Base-by-base conservation (phyloP, 2,113 vertebrate genomes). In the Mustela nigripes region DNA sequence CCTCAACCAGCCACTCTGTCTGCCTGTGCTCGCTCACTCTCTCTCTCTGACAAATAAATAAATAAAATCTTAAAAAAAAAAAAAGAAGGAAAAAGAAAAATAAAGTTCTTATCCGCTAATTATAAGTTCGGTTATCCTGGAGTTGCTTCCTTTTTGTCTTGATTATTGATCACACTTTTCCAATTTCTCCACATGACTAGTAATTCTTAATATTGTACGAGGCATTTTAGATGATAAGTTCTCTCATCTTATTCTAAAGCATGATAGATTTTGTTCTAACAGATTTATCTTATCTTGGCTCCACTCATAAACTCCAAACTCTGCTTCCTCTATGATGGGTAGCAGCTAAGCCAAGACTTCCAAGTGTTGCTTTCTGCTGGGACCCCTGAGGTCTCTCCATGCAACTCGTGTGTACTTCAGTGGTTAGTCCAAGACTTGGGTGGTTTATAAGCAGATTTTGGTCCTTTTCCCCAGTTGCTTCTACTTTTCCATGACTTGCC, bases 141-240 rank as follows among this genome's bases (percentile, higher is more conserved):
- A 5, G 16, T 79, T 89, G n/a, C 50, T 81, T 91, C n/a, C 14
- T 76, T 94, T 93, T 93, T 79, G 39, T 86, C 65, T 81, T 62
- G 45, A 80, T 74, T 81, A n/a, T 65, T 50, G 39, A 58, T 80
- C 53, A 80, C 12, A 73, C 65, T 83, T 78, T 42, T 81, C 48
- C 12, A 69, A 67, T 87, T 82, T 87, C 67, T 87, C 60, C 50
- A 91, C 33, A 53, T 82, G 73, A 67, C 33, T 82, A 81, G 8
- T 73, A 73, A 69, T 83, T 84, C 71, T 80, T 50, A 45, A 85
- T 90, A 89, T 89, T 36, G 24, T 67, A 14, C 4, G n/a, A 39
- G 71, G 50, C 60, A 76, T 86, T 95, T 69, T 86, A 83, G 65
- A 65, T 45, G 50, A 19, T 22, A 42, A 53, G 56, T 78, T 76